Conservation (phyloP, 2,113 vertebrate species). For the Collichthys lucidus region DNA sequence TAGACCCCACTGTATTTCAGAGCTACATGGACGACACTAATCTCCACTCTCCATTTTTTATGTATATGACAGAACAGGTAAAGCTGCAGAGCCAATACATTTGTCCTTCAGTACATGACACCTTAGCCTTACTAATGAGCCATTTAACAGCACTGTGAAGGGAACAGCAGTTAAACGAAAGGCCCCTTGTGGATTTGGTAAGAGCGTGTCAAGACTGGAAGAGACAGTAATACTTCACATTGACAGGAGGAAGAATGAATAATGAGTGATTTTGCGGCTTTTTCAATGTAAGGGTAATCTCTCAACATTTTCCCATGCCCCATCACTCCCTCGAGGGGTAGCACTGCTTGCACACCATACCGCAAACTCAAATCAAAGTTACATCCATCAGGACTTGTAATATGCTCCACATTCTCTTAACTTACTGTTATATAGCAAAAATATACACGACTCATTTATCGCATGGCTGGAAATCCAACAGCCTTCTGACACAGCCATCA, state of each 20-base stretch:
- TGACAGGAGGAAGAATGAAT: slow-evolving; percentile 80
- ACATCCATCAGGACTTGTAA: slow-evolving; percentile 29
- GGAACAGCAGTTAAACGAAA: slow-evolving; percentile 70
- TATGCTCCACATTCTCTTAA: slow-evolving; percentile 13
- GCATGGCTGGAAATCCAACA: slow-evolving; percentile 6
- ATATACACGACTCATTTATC: background rate
- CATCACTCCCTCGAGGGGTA: slow-evolving; percentile 41
- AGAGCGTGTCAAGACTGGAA: slow-evolving; percentile 66
- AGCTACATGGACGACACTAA: slow-evolving; percentile 27
- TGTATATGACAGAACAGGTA: slow-evolving; percentile 62
- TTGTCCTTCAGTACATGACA: slow-evolving; percentile 76
- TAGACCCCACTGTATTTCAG: slow-evolving; percentile 11
- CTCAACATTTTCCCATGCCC: slow-evolving; percentile 42
- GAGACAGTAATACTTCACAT: slow-evolving; percentile 76
- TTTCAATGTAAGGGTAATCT: slow-evolving; percentile 70
- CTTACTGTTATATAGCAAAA: background rate
- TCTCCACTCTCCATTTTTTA: slow-evolving; percentile 39
- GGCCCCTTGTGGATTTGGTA: slow-evolving; percentile 72
- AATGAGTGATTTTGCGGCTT: slow-evolving; percentile 63
- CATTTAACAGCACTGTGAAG: slow-evolving; percentile 73
- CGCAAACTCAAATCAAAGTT: slow-evolving; percentile 52
- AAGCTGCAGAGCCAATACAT: slow-evolving; percentile 70
- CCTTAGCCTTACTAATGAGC: slow-evolving; percentile 76
- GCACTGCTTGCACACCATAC: slow-evolving; percentile 9
- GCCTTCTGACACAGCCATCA: background rate